Base-by-base conservation (phyloP, 2,888 invertebrate genomes). In the Brenthis ino region DNA sequence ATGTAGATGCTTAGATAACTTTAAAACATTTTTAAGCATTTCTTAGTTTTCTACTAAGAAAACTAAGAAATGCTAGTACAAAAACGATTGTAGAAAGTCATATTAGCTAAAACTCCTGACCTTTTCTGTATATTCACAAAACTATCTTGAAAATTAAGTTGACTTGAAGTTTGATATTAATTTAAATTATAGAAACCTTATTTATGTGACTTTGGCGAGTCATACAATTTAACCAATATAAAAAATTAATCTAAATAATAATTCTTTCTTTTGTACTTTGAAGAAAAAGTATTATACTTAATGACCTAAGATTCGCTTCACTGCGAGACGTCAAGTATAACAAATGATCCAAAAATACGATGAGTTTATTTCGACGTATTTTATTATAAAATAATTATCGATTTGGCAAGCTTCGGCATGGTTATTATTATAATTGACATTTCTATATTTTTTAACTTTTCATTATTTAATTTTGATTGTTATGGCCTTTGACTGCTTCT, bases 331-430 rank as follows among this genome's bases (percentile, higher is more conserved):
- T 80, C 82, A 79, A 79, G 78, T 91, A 54, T 72, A 85, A 92
- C 84, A 89, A 91, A 90, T 91, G 91, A 90, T 87, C 82, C 78
- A 60, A 82, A 84, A 86, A 86, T 83, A 83, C 83, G 83, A 81
- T 77, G 76, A 77, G 79, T 81, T 81, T 80, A 83, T 83, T 81
- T 68, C 77, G 72, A 75, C 79, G 76, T 76, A 82, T 84, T 84
- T 83, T 84, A 85, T 89, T 85, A 87, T 82, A 86, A 84, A 81
- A 85, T 82, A 79, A 92, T 92, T 91, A 92, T 88, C 89, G 86
- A 93, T 92, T 92, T 91, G 86, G 91, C 92, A 91, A 89, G 92
- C 84, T 83, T 83, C 85, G 85, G 65, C 66, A 67, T 55, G 64
- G 64, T 71, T 68, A 63, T 70, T 74, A 72, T 69, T 69, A 64